These are phyloP conservation scores for Drosophila imparisetae DNA, from an alignment of 2,888 invertebrate genomes.

Conservation along the genomic window DNA sequence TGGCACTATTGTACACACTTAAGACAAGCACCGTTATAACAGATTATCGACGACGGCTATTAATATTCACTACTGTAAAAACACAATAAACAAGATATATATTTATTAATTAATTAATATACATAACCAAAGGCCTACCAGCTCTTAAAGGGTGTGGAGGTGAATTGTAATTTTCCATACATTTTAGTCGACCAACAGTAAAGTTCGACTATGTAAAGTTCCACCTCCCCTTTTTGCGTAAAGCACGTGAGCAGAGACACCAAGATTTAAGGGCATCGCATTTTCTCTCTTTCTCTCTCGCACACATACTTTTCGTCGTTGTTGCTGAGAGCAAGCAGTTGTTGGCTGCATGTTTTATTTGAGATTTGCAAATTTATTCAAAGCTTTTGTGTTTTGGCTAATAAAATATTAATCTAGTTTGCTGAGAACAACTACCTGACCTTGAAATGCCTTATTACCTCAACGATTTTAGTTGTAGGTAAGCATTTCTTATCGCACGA, in stretches of 20 bases:
- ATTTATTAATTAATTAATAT: slow-evolving; percentile 18
- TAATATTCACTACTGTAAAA: background rate
- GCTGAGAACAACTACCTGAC: slow-evolving; percentile 18
- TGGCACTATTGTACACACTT: slow-evolving; percentile 10
- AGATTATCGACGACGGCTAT: slow-evolving; percentile 17
- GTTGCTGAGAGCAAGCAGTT: slow-evolving; percentile 39
- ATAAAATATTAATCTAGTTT: slow-evolving; percentile 41
- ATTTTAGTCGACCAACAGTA: background rate
- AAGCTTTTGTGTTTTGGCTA: slow-evolving; percentile 2
- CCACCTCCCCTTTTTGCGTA: background rate
- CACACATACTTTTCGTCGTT: too few relatives aligned
- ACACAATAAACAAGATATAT: background rate
- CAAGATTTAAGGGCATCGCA: background rate
- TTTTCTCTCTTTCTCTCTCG: slow-evolving; percentile 1
- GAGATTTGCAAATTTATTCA: slow-evolving; percentile 30
- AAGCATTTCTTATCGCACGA: slow-evolving; percentile 33
- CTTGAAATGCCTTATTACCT: slow-evolving; percentile 48
- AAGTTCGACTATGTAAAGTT: background rate
- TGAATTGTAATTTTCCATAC: background rate
- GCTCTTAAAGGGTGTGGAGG: background rate
- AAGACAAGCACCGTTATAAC: slow-evolving; percentile 13
- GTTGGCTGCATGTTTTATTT: slow-evolving; percentile 34
- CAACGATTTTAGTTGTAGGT: slow-evolving; percentile 27
- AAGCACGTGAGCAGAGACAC: slow-evolving; percentile 26
- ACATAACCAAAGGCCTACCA: background rate